Evolutionary conservation across 2,113 vertebrate genomes (phyloP), one percentile per base, ranked within the genome.

Genomic region (Nyctereutes procyonoides): DNA sequence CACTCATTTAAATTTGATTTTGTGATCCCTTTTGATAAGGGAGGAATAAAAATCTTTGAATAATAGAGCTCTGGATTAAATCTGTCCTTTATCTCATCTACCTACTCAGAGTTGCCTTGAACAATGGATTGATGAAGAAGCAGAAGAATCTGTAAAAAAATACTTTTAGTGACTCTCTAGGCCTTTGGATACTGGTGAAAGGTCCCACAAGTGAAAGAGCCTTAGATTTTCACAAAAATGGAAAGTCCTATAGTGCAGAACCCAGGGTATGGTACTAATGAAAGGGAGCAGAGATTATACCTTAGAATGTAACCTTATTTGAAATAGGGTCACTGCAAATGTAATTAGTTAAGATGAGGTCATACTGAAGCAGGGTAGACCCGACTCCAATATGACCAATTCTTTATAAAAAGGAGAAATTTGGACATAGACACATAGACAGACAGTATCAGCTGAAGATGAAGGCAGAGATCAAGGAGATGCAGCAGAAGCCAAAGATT

Each of bases 1-100:
- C 14, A 35, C n/a, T 93, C 32, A 76, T 69, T 92, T 88, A 82
- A 53, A 73, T 94, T 84, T 88, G n/a, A 89, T 90, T 82, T 95
- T 71, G 32, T 92, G 43, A 94, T 58, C 15, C 26, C 19, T 93
- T 32, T 63, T 93, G 90, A 83, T 82, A 89, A 51, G 0, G 48
- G 73, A 94, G 65, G 7, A 74, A 74, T 56, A 73, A 73, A 96
- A 93, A 30, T 62, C 51, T 76, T 11, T 82, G 24, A 86, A 85
- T 79, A 74, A 65, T 30, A 89, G 13, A 81, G 77, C 8, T 84
- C 12, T 22, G 20, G 2, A 43, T 92, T 94, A 67, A 85, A 28
- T 82, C 51, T 62, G 28, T 2, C 13, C 22, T 67, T 0, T 69
- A 74, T 88, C 10, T 7, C 11, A 56, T 43, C 13, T 92, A 22